Evolutionary conservation across 2,888 invertebrate species (phyloP).

Genomic region (Drosophila quinaria): DNA sequence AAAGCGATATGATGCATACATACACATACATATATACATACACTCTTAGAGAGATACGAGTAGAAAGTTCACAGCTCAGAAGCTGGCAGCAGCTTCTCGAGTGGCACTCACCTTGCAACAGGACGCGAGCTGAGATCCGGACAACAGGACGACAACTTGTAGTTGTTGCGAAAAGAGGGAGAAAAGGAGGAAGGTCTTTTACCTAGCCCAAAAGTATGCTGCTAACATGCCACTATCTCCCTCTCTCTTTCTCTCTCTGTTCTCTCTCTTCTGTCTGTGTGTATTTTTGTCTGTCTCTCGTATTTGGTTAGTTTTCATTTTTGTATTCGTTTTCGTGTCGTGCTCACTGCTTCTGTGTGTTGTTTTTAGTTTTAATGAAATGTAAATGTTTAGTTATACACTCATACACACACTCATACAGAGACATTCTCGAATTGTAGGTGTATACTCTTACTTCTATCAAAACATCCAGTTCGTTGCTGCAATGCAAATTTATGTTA

Average conservation of each 20-base stretch:
- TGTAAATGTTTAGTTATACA: constrained; percentile 78
- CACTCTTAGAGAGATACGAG: constrained; percentile 3
- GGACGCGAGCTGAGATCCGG: constrained; percentile 51
- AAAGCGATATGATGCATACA: constrained; percentile 59
- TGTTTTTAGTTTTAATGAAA: constrained; percentile 80
- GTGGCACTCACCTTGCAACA: constrained; percentile 74
- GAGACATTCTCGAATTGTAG: constrained; percentile 23
- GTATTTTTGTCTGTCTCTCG: constrained; percentile 29
- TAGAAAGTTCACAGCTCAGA: constrained; percentile 31
- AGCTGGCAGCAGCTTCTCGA: constrained; percentile 66
- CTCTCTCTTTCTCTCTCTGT: not conserved
- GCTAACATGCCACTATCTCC: constrained; percentile 52
- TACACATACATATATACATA: constrained; percentile 27
- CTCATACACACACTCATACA: constrained; percentile 35
- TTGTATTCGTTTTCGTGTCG: constrained; percentile 70
- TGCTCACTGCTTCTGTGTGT: constrained; percentile 74
- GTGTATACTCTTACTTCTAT: constrained; percentile 2
- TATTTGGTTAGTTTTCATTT: constrained; percentile 72
- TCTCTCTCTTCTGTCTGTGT: constrained; percentile 10
- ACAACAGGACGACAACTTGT: constrained; percentile 50
- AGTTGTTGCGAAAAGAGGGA: not conserved
- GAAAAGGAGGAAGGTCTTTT: constrained; percentile 42
- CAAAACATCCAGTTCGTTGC: constrained; percentile 26
- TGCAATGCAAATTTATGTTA: constrained; percentile 58
- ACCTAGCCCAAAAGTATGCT: constrained; percentile 64